Conservation (phyloP, 2,888 invertebrate genomes). For the Nezara viridula region DNA sequence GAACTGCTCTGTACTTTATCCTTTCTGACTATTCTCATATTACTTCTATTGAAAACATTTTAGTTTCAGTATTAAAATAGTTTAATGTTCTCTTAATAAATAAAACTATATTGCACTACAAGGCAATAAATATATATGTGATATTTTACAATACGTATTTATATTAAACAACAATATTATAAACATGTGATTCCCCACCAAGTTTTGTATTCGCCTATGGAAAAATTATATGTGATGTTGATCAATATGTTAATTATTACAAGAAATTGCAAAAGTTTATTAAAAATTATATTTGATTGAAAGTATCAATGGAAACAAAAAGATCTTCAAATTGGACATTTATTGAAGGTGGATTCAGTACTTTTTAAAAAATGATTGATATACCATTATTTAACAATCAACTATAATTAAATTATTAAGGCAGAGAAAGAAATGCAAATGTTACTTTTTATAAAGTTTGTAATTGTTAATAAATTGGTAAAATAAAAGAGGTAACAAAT, state of each 20-base stretch:
- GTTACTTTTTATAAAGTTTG: slow-evolving; percentile 8
- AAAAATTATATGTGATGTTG: not conserved
- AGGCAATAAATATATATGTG: slow-evolving; percentile 40
- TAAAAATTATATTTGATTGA: not conserved
- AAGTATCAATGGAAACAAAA: not conserved
- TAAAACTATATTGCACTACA: not conserved
- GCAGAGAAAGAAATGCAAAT: not conserved
- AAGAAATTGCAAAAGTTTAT: not conserved
- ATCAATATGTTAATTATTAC: not conserved
- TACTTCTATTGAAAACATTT: not conserved
- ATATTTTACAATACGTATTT: not conserved
- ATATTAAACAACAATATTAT: not conserved
- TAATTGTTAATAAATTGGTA: not conserved
- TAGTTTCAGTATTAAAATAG: not conserved
- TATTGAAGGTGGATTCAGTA: not conserved
- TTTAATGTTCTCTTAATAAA: not conserved
- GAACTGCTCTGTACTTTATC: not conserved
- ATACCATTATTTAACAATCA: slow-evolving; percentile 1
- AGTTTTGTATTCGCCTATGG: not conserved
- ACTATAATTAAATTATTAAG: not conserved
- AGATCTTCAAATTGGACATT: slow-evolving; percentile 9
- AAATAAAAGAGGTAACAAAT: not conserved
- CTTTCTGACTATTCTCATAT: not conserved
- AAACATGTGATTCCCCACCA: not conserved
- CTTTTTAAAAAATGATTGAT: slow-evolving; percentile 14